Percentiles rank a stretch among this genome's conserved stretches.
phyloP scores from a whole-genome alignment of 2,888 invertebrate genomes.

The Camponotus fellah region DNA sequence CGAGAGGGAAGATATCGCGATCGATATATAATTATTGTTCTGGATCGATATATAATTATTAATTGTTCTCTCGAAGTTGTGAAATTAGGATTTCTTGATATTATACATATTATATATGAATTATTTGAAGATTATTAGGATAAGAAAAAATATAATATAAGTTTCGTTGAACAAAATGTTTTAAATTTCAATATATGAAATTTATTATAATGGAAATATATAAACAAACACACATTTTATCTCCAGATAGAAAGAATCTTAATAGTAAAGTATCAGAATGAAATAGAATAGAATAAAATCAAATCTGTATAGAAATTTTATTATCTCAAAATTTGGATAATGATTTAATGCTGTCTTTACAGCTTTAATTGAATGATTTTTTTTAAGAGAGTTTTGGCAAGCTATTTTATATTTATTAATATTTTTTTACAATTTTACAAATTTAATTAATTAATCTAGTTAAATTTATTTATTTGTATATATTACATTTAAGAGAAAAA shows the following conservation, averaged over 20 bases:
- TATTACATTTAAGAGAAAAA: neutral
- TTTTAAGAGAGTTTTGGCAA: neutral
- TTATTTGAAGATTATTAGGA: neutral
- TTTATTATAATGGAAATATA: no score
- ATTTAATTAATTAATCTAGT: slow-evolving; percentile 12
- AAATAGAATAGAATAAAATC: neutral
- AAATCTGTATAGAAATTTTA: slow-evolving; percentile 5
- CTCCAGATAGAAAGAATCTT: neutral
- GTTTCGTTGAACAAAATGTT: neutral
- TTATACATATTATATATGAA: neutral
- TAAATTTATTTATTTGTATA: slow-evolving; percentile 1
- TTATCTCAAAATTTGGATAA: neutral
- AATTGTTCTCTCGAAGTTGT: neutral
- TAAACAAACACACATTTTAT: neutral
- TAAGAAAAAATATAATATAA: neutral
- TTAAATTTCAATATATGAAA: neutral
- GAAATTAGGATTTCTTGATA: neutral
- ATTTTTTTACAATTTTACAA: neutral
- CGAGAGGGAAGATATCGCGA: neutral
- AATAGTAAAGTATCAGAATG: neutral
- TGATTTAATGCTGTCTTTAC: neutral
- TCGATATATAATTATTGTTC: slow-evolving; percentile 31
- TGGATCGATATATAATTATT: no score
- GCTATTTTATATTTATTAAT: neutral
- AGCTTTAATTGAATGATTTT: neutral